These are phyloP conservation scores for Beroe ovata DNA, from an alignment of 37 sponge, comb jelly and placozoan species.

Conservation along the genomic window DNA sequence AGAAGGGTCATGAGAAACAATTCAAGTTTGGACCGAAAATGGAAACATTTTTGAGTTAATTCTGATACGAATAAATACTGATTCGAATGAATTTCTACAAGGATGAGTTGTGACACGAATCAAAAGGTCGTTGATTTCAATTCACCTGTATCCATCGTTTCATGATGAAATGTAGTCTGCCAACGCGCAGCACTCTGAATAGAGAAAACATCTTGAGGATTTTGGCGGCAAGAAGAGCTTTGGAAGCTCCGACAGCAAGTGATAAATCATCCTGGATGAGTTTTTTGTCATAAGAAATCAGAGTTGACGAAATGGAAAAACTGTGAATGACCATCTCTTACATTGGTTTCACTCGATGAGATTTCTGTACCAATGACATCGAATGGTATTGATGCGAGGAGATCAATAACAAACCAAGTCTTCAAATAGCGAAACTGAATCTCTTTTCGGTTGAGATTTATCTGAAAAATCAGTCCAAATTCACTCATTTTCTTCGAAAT, in stretches of 20 bases:
- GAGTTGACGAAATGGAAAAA: too few relatives aligned
- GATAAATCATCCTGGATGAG: too few relatives aligned
- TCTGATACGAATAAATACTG: too few relatives aligned
- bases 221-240: constrained; percentile 25
- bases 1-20: too few relatives aligned
- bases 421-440: constrained; percentile 42
- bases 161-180: constrained; percentile 30
- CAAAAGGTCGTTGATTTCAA: not conserved
- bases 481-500: too few relatives aligned
- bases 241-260: constrained; percentile 6
- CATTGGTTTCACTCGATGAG: not conserved
- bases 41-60: too few relatives aligned
- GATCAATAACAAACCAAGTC: constrained; percentile 45
- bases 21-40: too few relatives aligned
- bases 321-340: too few relatives aligned
- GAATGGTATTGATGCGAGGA: constrained; percentile 35
- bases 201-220: constrained; percentile 39
- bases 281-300: too few relatives aligned
- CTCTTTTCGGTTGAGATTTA: constrained; percentile 32
- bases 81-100: too few relatives aligned
- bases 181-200: constrained; percentile 7
- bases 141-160: constrained; percentile 54
- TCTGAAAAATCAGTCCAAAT: too few relatives aligned
- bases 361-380: constrained; percentile 37
- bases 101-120: too few relatives aligned